phyloP scores from a whole-genome alignment of 2,113 vertebrate genomes.

The Pelmatolapia mariae region DNA sequence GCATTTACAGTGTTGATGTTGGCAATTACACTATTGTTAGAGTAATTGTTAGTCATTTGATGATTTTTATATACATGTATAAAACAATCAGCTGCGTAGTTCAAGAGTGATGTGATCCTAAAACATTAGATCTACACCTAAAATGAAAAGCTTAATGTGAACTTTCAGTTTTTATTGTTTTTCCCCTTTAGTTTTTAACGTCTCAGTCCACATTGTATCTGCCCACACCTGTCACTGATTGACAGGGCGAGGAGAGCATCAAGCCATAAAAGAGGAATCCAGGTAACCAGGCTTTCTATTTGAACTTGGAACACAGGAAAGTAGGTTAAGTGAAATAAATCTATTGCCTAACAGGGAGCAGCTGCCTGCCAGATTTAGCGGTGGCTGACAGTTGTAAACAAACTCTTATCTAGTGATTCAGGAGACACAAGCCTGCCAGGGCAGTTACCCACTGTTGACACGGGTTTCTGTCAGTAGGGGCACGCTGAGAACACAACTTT shows the following conservation, averaged over 20 bases:
- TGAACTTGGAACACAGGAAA: slow-evolving; percentile 56
- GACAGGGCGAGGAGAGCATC: slow-evolving; percentile 7
- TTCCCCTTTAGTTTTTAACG: neutral
- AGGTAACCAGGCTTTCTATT: slow-evolving; percentile 38
- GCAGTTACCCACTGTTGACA: slow-evolving; percentile 46
- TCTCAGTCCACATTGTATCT: neutral
- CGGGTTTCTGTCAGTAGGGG: slow-evolving; percentile 25
- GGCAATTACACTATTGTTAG: neutral
- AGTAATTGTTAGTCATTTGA: neutral
- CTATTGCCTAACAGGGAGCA: slow-evolving; percentile 52
- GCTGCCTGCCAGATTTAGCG: slow-evolving; percentile 56
- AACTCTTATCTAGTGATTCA: slow-evolving; percentile 43
- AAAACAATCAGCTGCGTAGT: neutral
- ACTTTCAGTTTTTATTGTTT: neutral
- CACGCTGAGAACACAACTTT: neutral
- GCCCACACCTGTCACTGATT: slow-evolving; percentile 45
- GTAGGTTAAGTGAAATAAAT: slow-evolving; percentile 62
- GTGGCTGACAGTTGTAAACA: slow-evolving; percentile 62
- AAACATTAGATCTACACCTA: neutral
- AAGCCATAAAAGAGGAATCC: slow-evolving; percentile 31
- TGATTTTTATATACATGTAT: neutral
- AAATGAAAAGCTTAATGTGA: neutral
- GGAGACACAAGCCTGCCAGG: slow-evolving; percentile 22
- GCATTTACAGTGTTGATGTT: neutral
- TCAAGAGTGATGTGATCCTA: neutral